Percentiles rank a stretch among this genome's conserved stretches.
These are phyloP conservation scores for Salminus brasiliensis DNA, from an alignment of 2,113 vertebrate species.

Conservation along the genomic window DNA sequence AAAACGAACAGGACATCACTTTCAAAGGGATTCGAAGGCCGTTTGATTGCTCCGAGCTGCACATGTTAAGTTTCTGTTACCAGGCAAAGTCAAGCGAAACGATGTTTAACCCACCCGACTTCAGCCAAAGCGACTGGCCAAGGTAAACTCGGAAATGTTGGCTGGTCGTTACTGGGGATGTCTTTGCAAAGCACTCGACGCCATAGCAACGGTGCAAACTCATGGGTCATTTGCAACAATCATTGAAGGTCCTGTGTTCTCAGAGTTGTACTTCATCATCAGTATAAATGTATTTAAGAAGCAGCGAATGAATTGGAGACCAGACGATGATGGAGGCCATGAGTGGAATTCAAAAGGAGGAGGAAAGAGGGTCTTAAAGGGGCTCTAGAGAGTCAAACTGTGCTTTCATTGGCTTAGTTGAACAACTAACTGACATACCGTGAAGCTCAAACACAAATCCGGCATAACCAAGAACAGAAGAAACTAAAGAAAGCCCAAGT, in stretches of 20 bases:
- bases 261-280: neutral
- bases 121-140: slow-evolving; percentile 17
- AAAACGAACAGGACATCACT: slow-evolving; percentile 7
- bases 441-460: too few species aligned
- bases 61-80: neutral
- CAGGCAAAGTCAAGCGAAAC: neutral
- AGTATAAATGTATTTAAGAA: neutral
- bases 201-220: neutral
- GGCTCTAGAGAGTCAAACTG: neutral
- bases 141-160: slow-evolving; percentile 23
- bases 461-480: too few species aligned
- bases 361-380: too few species aligned
- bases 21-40: neutral
- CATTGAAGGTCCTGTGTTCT: neutral
- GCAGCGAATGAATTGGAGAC: neutral
- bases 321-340: neutral
- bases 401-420: too few species aligned
- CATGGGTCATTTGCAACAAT: slow-evolving; percentile 29
- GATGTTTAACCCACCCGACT: neutral
- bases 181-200: neutral
- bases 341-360: neutral
- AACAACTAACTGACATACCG: too few species aligned
- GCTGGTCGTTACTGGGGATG: neutral
- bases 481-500: too few species aligned
- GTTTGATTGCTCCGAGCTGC: neutral